phyloP scores from a whole-genome alignment of 37 sponge, comb jelly and placozoan species.

The Hormiphora californensis region DNA sequence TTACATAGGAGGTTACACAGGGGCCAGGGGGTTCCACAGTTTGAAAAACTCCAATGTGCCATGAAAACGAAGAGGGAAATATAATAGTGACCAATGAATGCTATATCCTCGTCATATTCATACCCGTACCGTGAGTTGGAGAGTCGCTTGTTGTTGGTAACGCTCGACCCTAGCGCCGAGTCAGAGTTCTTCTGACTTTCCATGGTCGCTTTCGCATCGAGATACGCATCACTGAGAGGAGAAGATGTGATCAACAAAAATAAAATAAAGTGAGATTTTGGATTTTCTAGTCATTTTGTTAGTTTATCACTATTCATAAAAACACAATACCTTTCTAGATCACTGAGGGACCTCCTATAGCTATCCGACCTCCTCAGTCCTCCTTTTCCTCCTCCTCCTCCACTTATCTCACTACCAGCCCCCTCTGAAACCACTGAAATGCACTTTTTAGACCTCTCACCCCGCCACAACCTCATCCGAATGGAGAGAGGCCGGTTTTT shows the following conservation, averaged over 20 bases:
- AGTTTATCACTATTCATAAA: background rate
- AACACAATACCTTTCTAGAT: background rate
- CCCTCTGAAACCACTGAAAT: slow-evolving; percentile 9
- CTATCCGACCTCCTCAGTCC: background rate
- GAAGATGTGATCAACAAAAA: too few species aligned
- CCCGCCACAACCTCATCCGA: background rate
- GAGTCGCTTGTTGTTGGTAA: background rate
- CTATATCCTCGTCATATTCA: too few species aligned
- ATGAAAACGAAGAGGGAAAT: too few species aligned
- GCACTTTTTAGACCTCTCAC: background rate
- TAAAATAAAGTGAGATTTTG: too few species aligned
- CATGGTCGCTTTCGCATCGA: too few species aligned
- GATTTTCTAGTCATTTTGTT: background rate
- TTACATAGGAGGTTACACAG: too few species aligned
- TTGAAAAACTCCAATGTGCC: too few species aligned
- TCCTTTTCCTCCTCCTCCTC: background rate
- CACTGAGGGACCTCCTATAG: background rate
- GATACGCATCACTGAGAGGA: too few species aligned
- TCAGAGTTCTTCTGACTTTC: background rate
- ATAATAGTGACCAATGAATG: too few species aligned
- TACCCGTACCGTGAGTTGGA: too few species aligned
- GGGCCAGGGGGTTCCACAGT: too few species aligned
- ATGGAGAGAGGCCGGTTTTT: background rate
- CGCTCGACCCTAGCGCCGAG: background rate
- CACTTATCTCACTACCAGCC: background rate